These are phyloP conservation scores for Xyliphius kryptos DNA, from an alignment of 2,113 vertebrate genomes.

Conservation along the genomic window DNA sequence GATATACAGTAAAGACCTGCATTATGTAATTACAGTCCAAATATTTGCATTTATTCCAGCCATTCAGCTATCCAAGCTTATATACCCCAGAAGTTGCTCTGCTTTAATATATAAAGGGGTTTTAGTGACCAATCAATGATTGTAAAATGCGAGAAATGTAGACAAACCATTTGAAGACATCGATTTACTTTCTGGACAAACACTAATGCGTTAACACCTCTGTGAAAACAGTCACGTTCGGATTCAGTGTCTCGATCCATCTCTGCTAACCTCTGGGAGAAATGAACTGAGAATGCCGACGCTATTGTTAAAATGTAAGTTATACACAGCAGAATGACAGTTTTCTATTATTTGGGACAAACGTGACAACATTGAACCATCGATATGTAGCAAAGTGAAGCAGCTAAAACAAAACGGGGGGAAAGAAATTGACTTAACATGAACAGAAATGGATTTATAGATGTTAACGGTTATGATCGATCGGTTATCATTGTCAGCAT, in stretches of 20 bases:
- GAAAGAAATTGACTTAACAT: too few relatives aligned
- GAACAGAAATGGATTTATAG: too few relatives aligned
- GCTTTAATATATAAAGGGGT: conserved; percentile 47
- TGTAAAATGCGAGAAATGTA: conserved; percentile 32
- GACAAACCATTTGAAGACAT: conserved; percentile 19
- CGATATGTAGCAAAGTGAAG: conserved; percentile 42
- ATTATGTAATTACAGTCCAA: conserved; percentile 59
- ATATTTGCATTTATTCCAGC: conserved; percentile 57
- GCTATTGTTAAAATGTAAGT: too few relatives aligned
- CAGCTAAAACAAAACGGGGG: conserved; percentile 50
- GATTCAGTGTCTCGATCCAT: too few relatives aligned
- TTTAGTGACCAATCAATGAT: conserved; percentile 31
- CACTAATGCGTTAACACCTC: conserved; percentile 18
- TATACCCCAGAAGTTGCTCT: conserved; percentile 49
- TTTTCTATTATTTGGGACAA: conserved; percentile 21
- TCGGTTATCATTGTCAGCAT: too few relatives aligned
- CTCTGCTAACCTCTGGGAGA: too few relatives aligned
- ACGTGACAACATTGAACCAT: conserved; percentile 24
- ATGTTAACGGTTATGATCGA: too few relatives aligned
- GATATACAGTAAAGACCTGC: conserved; percentile 66
- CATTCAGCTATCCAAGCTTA: conserved; percentile 55
- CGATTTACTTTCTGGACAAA: conserved; percentile 25
- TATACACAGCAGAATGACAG: too few relatives aligned
- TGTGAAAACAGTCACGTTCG: too few relatives aligned
- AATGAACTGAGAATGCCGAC: too few relatives aligned